These are phyloP conservation scores for Halcyon badia DNA, from an alignment of 2,797 vertebrate species.

Conservation along the genomic window DNA sequence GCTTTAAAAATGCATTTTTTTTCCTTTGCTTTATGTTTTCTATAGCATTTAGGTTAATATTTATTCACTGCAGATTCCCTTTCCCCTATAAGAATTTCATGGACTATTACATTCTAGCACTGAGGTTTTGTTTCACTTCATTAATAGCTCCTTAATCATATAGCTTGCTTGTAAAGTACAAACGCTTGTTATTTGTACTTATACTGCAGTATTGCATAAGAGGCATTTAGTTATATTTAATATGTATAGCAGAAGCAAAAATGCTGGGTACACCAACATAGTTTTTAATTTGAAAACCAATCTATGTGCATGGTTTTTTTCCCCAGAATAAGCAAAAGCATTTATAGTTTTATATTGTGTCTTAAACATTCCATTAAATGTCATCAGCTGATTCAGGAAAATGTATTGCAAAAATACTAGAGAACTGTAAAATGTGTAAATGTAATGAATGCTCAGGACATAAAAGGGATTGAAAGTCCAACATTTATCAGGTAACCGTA, in stretches of 20 bases:
- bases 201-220: constrained; percentile 81
- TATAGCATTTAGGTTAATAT: constrained; percentile 88
- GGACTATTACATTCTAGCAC: constrained; percentile 84
- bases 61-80: constrained; percentile 89
- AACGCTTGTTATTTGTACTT: constrained; percentile 83
- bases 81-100: constrained; percentile 87
- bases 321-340: constrained; percentile 79
- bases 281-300: constrained; percentile 85
- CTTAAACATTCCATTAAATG: constrained; percentile 87
- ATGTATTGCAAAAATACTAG: constrained; percentile 83
- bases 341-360: constrained; percentile 82
- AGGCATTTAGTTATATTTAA: constrained; percentile 79
- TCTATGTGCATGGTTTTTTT: constrained; percentile 71
- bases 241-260: constrained; percentile 77
- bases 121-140: constrained; percentile 89
- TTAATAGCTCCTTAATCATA: constrained; percentile 89
- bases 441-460: constrained; percentile 76
- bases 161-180: constrained; percentile 82
- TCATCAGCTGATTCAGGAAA: constrained; percentile 86
- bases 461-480: constrained; percentile 73
- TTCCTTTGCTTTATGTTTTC: constrained; percentile 85
- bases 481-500: constrained; percentile 81
- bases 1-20: constrained; percentile 78
- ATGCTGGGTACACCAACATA: constrained; percentile 65
- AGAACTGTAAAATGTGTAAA: constrained; percentile 80